These are phyloP conservation scores for Allacma fusca DNA, from an alignment of 2,888 invertebrate species.

Conservation along the genomic window DNA sequence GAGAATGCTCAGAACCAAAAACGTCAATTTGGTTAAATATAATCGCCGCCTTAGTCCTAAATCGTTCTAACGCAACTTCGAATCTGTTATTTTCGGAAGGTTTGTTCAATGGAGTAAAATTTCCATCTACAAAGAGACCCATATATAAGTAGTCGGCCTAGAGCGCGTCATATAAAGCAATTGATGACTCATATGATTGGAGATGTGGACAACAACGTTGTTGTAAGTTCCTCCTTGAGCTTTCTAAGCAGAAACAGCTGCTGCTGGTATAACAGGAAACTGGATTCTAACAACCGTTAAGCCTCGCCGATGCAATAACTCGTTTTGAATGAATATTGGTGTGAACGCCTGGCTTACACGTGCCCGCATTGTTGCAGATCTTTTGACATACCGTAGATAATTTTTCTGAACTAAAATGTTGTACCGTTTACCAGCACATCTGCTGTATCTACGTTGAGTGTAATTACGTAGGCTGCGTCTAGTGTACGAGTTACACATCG, in stretches of 20 bases:
- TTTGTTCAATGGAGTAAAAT: too few species aligned
- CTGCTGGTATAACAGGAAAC: slow-evolving; percentile 49
- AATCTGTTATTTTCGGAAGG: too few species aligned
- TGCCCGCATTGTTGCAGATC: background rate
- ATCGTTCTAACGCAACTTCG: too few species aligned
- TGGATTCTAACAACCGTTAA: slow-evolving; percentile 41
- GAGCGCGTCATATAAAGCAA: background rate
- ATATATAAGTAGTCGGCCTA: too few species aligned
- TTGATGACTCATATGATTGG: background rate
- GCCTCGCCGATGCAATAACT: background rate
- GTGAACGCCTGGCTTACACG: background rate
- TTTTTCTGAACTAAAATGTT: slow-evolving; percentile 45
- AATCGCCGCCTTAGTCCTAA: too few species aligned
- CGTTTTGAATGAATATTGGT: slow-evolving; percentile 4
- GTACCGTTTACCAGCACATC: slow-evolving; percentile 58
- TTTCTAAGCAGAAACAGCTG: slow-evolving; percentile 54
- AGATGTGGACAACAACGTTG: background rate
- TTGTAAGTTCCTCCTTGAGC: slow-evolving; percentile 46
- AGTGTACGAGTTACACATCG: slow-evolving; percentile 22
- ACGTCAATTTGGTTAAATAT: too few species aligned
- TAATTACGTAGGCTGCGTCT: slow-evolving; percentile 42
- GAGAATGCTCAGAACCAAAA: too few species aligned
- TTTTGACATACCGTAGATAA: background rate
- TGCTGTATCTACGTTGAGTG: slow-evolving; percentile 48
- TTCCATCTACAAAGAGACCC: too few species aligned